Percentiles rank a stretch among this genome's conserved stretches.
Conservation (phyloP, 2,797 vertebrate genomes). For the Todus mexicanus region DNA sequence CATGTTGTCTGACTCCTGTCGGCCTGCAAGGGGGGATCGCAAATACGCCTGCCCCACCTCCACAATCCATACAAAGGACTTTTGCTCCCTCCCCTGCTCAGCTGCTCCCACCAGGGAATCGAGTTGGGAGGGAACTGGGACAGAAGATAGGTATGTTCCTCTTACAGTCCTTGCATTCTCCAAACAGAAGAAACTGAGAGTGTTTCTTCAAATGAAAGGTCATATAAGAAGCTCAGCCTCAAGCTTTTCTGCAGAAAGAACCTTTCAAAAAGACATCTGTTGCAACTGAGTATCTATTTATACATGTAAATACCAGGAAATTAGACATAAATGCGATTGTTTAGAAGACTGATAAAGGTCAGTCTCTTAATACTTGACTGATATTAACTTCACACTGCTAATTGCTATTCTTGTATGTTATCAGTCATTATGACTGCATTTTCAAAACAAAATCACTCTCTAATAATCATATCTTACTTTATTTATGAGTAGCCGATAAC, state of each 20-base stretch:
- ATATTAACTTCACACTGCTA: background rate
- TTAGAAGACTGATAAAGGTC: background rate
- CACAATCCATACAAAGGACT: background rate
- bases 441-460: background rate
- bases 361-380: background rate
- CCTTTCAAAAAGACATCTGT: background rate
- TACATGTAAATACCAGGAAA: background rate
- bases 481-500: background rate
- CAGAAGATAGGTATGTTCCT: background rate
- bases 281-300: background rate
- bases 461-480: background rate
- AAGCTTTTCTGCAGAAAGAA: background rate
- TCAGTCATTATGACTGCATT: background rate
- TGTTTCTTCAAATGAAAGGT: background rate
- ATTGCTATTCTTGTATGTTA: background rate
- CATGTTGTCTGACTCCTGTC: background rate
- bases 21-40: background rate
- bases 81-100: fast-evolving
- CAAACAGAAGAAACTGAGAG: background rate
- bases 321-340: background rate
- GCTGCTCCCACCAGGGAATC: background rate
- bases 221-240: background rate
- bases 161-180: background rate
- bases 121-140: background rate
- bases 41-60: background rate